Evolutionary conservation across 2,797 vertebrate genomes (phyloP), one percentile per base, ranked within the genome.

Genomic region (Lepus oiostolus): DNA sequence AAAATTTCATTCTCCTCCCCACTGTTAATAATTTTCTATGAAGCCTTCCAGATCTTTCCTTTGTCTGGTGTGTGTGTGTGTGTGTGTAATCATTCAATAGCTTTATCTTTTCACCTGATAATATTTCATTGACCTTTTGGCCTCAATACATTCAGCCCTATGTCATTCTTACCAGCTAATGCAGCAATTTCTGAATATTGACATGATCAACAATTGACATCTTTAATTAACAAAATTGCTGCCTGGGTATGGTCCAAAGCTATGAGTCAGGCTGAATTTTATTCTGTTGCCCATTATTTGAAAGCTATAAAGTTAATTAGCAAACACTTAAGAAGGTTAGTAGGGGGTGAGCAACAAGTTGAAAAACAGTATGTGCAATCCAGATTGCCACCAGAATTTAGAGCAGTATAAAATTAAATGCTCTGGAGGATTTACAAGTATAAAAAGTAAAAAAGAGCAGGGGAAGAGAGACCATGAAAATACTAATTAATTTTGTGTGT

Each of bases 321-420:
- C 50, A 54, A 94, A 70, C 22, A 90, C 13, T 79, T 87, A 3
- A 35, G 22, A 93, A 60, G 21, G 21, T 63, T 86, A 42, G 4
- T 65, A 19, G n/a, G 32, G 89, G 17, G 35, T 81, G 14, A 88
- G 68, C 42, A 93, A 3, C 68, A 93, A 91, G 35, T n/a, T 86
- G 82, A 60, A 93, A 91, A 88, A 65, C 38, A 86, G 26, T 16
- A 74, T 79, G 50, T 88, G 54, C 38, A 92, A 80, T 80, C 10
- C 11, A 81, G 35, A 65, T 84, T 92, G 26, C 67, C 42, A 90
- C n/a, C 22, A 90, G 62, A 97, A 87, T 81, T 95, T 92, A 92
- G 52, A 90, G 30, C 28, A 87, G 35, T 26, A 85, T 90, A 67
- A 81, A 90, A 32, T 70, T 72, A 92, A 92, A 85, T 95, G 28